These are phyloP conservation scores for Pheosia tremula DNA, from an alignment of 2,888 invertebrate genomes.

Conservation along the genomic window DNA sequence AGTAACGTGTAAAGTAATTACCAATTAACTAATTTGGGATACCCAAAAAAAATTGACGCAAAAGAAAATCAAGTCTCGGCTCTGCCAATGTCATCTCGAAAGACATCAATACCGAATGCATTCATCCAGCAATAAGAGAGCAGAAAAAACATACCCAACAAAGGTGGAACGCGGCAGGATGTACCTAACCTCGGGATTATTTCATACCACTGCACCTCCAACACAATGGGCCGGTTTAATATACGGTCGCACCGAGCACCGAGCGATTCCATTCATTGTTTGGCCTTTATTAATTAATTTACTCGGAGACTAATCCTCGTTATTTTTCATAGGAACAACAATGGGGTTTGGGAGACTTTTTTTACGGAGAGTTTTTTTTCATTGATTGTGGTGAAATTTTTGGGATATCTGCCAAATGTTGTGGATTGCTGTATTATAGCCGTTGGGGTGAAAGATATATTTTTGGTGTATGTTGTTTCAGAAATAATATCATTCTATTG, in stretches of 20 bases:
- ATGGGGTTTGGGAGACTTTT: constrained; percentile 23
- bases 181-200: constrained; percentile 9
- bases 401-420: neutral
- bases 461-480: no score
- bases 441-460: no score
- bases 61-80: constrained; percentile 21
- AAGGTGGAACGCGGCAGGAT: constrained; percentile 17
- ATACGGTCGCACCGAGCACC: constrained; percentile 44
- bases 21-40: no score
- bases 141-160: constrained; percentile 31
- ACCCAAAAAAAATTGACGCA: neutral
- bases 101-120: constrained; percentile 42
- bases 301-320: constrained; percentile 47
- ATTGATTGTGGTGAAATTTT: neutral
- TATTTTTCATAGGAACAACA: constrained; percentile 45
- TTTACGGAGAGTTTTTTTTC: neutral
- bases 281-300: constrained; percentile 56
- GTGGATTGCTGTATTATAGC: neutral
- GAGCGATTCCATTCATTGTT: constrained; percentile 52
- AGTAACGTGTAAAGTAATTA: no score
- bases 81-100: constrained; percentile 30
- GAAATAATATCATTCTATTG: no score
- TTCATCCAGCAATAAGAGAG: constrained; percentile 30
- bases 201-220: constrained; percentile 26
- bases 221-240: constrained; percentile 50